Percentiles rank a stretch among this genome's conserved stretches.
These are phyloP conservation scores for Trochalopteron elliotii DNA, from an alignment of 2,113 vertebrate genomes.

Conservation along the genomic window DNA sequence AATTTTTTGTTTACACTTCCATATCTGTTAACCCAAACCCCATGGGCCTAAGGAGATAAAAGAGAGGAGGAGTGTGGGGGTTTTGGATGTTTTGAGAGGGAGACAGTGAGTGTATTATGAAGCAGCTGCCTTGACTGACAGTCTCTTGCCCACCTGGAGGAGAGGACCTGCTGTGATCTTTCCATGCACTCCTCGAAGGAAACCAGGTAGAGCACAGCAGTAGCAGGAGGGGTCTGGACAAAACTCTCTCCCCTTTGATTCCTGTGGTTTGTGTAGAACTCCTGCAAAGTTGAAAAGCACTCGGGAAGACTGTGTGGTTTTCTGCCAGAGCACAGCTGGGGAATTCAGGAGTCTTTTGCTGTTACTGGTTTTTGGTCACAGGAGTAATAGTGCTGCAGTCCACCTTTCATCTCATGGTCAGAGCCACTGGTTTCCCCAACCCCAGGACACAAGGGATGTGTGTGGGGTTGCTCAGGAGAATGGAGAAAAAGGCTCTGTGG, in stretches of 20 bases:
- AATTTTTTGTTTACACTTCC: neutral
- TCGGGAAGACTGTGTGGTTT: neutral
- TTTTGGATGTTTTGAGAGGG: neutral
- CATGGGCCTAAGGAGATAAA: neutral
- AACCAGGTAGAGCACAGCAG: fast-evolving
- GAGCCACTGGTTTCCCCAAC: fast-evolving
- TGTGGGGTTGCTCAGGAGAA: neutral
- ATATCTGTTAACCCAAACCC: neutral
- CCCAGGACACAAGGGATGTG: fast-evolving
- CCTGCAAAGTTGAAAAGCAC: neutral
- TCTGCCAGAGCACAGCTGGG: neutral
- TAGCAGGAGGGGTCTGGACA: neutral
- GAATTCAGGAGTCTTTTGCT: neutral
- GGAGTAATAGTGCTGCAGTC: neutral
- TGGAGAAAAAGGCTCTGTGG: neutral
- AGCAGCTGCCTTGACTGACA: neutral
- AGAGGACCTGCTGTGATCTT: neutral
- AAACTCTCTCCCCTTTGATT: neutral
- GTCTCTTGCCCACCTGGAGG: neutral
- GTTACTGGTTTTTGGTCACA: neutral
- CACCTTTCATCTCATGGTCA: neutral
- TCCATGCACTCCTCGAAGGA: neutral
- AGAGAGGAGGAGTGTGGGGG: fast-evolving
- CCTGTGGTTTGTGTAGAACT: neutral
- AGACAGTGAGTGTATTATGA: neutral